Base-by-base conservation (phyloP, 2,888 invertebrate genomes). In the Philonicus albiceps region DNA sequence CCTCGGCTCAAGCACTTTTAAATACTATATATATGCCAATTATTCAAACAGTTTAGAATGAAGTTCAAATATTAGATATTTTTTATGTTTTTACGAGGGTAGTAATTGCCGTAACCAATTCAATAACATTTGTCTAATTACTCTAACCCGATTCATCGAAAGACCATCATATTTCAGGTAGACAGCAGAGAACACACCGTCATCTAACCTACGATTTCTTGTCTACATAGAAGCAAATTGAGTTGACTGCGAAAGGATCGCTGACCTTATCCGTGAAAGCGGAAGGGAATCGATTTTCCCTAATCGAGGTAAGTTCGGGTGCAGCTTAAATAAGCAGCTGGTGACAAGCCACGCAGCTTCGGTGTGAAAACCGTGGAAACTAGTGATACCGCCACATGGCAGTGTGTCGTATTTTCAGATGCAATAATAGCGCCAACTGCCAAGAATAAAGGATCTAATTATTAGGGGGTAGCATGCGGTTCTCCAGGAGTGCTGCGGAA, bases 361-460 rank as follows among this genome's bases (percentile, higher is more conserved):
- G 80, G 80, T 49, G 80, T 49, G 80, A 53, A 49, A 34, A 74
- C n/a, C 27, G n/a, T 31, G 6, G 64, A 8, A 80, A 43, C 27
- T 30, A 49, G 27, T 31, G 80, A 80, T 49, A 30, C 31, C 80
- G 40, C 80, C 80, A 80, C 80, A 80, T 80, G 80, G n/a, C 53
- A n/a, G 43, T 43, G 80, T 53, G 43, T 49, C 27, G 53, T 30
- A 49, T 49, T 80, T 80, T 80, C 30, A 49, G 43, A 80, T 80
- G 49, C 80, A 80, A 31, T 80, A 31, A 80, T 80, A 27, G 80
- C 80, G 31, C 80, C 80, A 80, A 80, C 80, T 80, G 80, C 31
- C 37, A 80, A 49, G 80, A 53, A 80, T 80, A 80, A 80, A 80
- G 49, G 80, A 53, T 53, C 53, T 80, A 80, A 80, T 80, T 80